Base-by-base conservation (phyloP, 64 coral and sea anemone species). In the Porites australiensis region DNA sequence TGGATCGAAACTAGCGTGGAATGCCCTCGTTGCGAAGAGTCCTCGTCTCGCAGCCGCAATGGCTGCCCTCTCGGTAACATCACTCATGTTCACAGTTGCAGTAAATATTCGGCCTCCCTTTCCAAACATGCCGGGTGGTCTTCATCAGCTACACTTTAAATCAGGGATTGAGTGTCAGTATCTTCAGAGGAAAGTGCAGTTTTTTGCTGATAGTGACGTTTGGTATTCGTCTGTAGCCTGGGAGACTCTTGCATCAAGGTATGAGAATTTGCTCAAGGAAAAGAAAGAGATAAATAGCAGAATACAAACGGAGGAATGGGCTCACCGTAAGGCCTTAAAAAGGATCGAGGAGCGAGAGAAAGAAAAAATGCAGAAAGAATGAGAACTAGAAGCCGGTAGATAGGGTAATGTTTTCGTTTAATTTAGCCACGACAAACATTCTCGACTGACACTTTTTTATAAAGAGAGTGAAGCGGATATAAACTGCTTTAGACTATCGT, bases 141-240 rank as follows among this genome's bases (percentile, higher is more conserved):
- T 84, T 19, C 9, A 65, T 60, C 44, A 84, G 18, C 23, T 45
- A 2, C 81, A 84, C 18, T 84, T 84, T 68, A 68, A 10, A 50
- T 84, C 81, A 2, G 81, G 81, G 2, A 84, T 84, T 21, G 61
- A 84, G 13, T 84, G 81, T n/a, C 81, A 84, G 45, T 84, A 84
- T 46, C 62, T 84, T 1, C 62, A 84, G 63, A 84, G n/a, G 44
- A 44, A 68, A 44, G 47, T 68, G 9, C 19, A 67, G 62, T 84
- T 84, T 37, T 12, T 84, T 11, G 15, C 62, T 8, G 81, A 84
- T 18, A 84, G 44, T 15, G 81, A 84, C 18, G 81, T 84, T 1
- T 84, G 81, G 81, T 45, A 84, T 48, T 68, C 81, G 7, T n/a
- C 7, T 4, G 63, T 84, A 6, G 16, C 62, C 22, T 84, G 81